phyloP scores from a whole-genome alignment of 2,113 vertebrate species.

The Sylvietta virens region DNA sequence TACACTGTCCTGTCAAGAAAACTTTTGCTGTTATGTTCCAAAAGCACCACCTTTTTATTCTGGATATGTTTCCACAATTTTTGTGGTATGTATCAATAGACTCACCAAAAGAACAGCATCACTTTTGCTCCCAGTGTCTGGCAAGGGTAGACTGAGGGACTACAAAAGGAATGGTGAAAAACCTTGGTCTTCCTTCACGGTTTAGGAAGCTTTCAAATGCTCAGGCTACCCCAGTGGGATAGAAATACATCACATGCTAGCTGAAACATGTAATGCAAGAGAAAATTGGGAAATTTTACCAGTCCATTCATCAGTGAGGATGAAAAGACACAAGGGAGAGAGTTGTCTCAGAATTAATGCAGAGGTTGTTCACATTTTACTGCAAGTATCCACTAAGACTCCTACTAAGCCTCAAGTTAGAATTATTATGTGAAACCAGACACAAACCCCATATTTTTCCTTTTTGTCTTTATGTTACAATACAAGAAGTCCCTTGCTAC shows the following conservation, averaged over 20 bases:
- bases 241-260: constrained; percentile 12
- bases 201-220: background rate
- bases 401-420: background rate
- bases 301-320: background rate
- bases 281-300: constrained; percentile 16
- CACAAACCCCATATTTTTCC: background rate
- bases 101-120: background rate
- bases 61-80: background rate
- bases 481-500: background rate
- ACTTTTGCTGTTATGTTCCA: background rate
- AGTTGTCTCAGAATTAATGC: background rate
- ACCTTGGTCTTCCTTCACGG: background rate
- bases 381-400: background rate
- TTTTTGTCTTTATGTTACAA: background rate
- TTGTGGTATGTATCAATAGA: background rate
- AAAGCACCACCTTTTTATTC: background rate
- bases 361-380: background rate
- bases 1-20: background rate
- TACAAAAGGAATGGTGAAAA: background rate
- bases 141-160: background rate
- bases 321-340: background rate
- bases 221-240: background rate
- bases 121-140: background rate
- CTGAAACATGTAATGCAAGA: background rate
- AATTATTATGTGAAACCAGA: background rate